Conservation (phyloP, 53 echinoderm and acorn worm species). For the Zoroaster sp. region DNA sequence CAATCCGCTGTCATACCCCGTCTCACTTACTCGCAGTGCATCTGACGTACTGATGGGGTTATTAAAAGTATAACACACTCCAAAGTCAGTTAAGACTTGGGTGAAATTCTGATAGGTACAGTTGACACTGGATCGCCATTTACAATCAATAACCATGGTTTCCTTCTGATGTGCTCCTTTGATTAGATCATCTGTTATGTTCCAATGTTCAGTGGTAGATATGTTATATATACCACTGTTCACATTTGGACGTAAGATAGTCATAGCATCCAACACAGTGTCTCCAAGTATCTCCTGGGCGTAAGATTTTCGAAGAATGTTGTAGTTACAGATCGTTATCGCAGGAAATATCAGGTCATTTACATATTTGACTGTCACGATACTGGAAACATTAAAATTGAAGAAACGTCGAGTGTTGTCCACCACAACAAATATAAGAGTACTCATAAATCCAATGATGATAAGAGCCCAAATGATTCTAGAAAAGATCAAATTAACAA, state of each 20-base stretch:
- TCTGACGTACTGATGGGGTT: constrained; percentile 3
- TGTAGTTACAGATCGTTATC: constrained; percentile 81
- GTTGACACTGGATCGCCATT: constrained; percentile 56
- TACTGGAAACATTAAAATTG: constrained; percentile 56
- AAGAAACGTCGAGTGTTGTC: constrained; percentile 35
- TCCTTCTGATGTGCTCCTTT: constrained; percentile 76
- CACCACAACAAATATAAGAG: constrained; percentile 47
- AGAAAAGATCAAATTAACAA: too few species aligned
- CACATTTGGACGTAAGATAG: background rate
- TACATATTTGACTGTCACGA: constrained; percentile 75
- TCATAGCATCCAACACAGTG: background rate
- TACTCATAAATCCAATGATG: constrained; percentile 14
- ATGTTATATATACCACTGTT: background rate
- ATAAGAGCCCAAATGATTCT: constrained; percentile 64
- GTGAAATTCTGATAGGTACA: constrained; percentile 71
- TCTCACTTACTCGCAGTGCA: constrained; percentile 57
- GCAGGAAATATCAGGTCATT: constrained; percentile 73
- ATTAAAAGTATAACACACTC: constrained; percentile 82
- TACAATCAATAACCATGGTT: constrained; percentile 73
- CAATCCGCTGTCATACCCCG: constrained; percentile 72
- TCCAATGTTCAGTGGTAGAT: constrained; percentile 27
- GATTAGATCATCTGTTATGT: constrained; percentile 70
- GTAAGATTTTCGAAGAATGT: constrained; percentile 69
- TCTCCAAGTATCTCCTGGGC: background rate
- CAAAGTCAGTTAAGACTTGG: constrained; percentile 68